phyloP scores from a whole-genome alignment of 2,888 invertebrate genomes.

The Pinctada fucata region DNA sequence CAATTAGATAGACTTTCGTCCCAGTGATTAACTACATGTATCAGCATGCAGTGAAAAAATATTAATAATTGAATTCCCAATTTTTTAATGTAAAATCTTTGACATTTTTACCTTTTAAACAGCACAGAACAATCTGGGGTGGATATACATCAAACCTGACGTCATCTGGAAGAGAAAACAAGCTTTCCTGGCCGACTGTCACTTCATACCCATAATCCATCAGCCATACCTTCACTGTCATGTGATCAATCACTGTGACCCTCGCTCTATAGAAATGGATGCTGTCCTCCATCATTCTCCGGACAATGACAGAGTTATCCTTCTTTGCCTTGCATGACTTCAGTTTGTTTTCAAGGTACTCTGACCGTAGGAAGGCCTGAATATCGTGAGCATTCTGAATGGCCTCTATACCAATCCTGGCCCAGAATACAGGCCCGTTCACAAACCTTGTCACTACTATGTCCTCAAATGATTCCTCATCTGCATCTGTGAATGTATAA shows the following conservation, averaged over 20 bases:
- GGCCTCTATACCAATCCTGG: constrained; percentile 51
- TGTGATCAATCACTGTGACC: constrained; percentile 36
- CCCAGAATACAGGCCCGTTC: constrained; percentile 57
- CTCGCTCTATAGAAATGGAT: constrained; percentile 46
- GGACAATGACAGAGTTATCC: constrained; percentile 46
- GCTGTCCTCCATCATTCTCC: constrained; percentile 37
- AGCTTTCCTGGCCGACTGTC: constrained; percentile 21
- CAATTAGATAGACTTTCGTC: too few species aligned
- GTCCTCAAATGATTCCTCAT: constrained; percentile 49
- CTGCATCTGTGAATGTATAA: too few species aligned
- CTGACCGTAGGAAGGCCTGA: constrained; percentile 40
- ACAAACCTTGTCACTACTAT: constrained; percentile 53
- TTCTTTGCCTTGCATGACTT: background rate
- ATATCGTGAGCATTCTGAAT: constrained; percentile 48
- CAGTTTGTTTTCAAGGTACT: constrained; percentile 20
- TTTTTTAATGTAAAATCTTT: too few species aligned
- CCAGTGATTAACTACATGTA: too few species aligned
- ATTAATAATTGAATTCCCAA: too few species aligned
- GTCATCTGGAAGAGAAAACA: constrained; percentile 47
- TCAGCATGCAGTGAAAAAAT: too few species aligned
- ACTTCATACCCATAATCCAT: constrained; percentile 54
- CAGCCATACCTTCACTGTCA: constrained; percentile 46
- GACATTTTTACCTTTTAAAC: constrained; percentile 46
- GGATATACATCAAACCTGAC: constrained; percentile 36
- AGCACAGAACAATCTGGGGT: constrained; percentile 51